These are phyloP conservation scores for Drosophila obscura DNA, from an alignment of 1,140 invertebrate species.

Conservation along the genomic window DNA sequence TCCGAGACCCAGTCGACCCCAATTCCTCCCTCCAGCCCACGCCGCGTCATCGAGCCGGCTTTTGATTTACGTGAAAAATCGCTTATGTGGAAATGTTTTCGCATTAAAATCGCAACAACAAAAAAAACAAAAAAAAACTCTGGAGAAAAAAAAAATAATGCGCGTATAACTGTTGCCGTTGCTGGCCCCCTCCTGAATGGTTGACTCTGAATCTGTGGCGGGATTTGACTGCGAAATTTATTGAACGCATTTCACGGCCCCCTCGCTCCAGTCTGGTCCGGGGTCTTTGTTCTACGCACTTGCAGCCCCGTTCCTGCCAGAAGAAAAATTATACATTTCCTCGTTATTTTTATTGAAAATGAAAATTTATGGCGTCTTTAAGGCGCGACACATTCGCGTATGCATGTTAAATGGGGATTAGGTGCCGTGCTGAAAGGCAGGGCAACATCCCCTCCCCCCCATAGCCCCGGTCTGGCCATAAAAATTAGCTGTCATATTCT, in stretches of 20 bases:
- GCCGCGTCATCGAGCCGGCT: slow-evolving; percentile 54
- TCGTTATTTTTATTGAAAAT: slow-evolving; percentile 75
- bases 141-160: slow-evolving; percentile 31
- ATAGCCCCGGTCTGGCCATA: slow-evolving; percentile 35
- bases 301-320: slow-evolving; percentile 19
- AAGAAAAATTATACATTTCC: slow-evolving; percentile 53
- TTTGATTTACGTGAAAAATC: slow-evolving; percentile 80
- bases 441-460: not conserved
- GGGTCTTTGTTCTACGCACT: slow-evolving; percentile 61
- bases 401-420: slow-evolving; percentile 78
- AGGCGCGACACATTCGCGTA: slow-evolving; percentile 76
- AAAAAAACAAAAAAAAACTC: slow-evolving; percentile 3
- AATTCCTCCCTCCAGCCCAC: not conserved
- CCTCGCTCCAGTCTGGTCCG: slow-evolving; percentile 3
- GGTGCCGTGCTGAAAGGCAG: slow-evolving; percentile 30
- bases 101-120: slow-evolving; percentile 46
- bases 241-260: slow-evolving; percentile 62
- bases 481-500: slow-evolving; percentile 67
- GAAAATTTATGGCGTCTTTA: slow-evolving; percentile 78
- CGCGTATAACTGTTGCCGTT: slow-evolving; percentile 42
- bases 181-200: slow-evolving; percentile 17
- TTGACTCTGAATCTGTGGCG: slow-evolving; percentile 8
- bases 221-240: slow-evolving; percentile 72
- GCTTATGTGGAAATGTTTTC: slow-evolving; percentile 77
- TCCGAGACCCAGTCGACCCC: not conserved